phyloP scores from a whole-genome alignment of 2,113 vertebrate species.

The Notothenia rossii region DNA sequence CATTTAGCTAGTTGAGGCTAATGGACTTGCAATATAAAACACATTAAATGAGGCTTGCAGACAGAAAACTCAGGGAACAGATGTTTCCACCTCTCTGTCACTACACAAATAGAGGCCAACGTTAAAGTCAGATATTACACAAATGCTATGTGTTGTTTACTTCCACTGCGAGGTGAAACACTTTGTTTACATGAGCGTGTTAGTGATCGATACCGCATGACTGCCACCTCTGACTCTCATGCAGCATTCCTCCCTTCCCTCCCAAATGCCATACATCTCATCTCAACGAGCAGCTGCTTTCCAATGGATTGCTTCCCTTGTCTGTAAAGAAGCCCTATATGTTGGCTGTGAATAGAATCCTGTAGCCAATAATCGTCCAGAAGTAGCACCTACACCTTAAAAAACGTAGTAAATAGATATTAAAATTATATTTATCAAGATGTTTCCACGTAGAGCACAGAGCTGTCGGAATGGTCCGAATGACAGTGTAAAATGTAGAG shows the following conservation, averaged over 20 bases:
- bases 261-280: slow-evolving; percentile 15
- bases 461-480: not conserved
- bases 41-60: slow-evolving; percentile 3
- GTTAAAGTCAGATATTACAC: slow-evolving; percentile 35
- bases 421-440: not conserved
- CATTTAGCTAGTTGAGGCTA: not conserved
- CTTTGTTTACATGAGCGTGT: slow-evolving; percentile 32
- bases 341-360: not conserved
- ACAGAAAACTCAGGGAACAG: slow-evolving; percentile 19
- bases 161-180: slow-evolving; percentile 15
- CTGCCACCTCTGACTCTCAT: slow-evolving; percentile 42
- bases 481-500: slow-evolving; percentile 8
- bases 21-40: slow-evolving; percentile 20
- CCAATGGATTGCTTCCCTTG: not conserved
- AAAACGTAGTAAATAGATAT: slow-evolving; percentile 10
- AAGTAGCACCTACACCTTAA: slow-evolving; percentile 6
- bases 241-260: slow-evolving; percentile 44
- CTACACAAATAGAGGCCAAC: slow-evolving; percentile 28
- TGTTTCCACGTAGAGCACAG: not conserved
- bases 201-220: slow-evolving; percentile 28
- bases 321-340: not conserved
- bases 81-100: slow-evolving; percentile 16
- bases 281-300: slow-evolving; percentile 7
- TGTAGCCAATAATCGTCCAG: not conserved
- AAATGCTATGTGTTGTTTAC: slow-evolving; percentile 40